Evolutionary conservation across 2,797 vertebrate genomes (phyloP), one percentile per base, ranked within the genome.

Genomic region (Malacoctenus gilli): DNA sequence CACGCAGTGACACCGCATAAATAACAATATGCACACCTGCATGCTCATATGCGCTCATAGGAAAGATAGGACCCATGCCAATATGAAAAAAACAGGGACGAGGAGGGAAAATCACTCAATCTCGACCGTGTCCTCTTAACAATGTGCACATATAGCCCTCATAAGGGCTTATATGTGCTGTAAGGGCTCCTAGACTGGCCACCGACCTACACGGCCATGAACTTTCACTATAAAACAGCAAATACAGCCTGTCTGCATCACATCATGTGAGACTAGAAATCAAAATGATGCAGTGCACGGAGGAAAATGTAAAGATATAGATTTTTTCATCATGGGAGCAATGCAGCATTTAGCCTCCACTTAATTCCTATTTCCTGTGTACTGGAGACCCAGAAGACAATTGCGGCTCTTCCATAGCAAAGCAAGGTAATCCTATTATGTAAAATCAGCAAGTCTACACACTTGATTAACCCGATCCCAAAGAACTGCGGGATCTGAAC

Each of bases 391-490:
- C 39, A 32, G 30, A 32, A 23, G 31, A 60, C 32, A 56, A 56
- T 75, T 68, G 43, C 52, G 59, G 72, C 47, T 55, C 34, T 53
- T 54, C 41, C 47, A 70, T 53, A 28, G 30, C 59, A 51, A 75
- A 65, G 53, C n/a, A 15, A 71, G 50, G 47, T 81, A 82, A 85
- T 85, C 77, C 57, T 28, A 15, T 84, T 79, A 74, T 59, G 61
- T 74, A 55, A 70, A 82, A 75, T 75, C 43, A 72, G 50, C 51
- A 64, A 70, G 67, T 70, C 68, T 66, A 37, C 70, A 80, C 36
- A 75, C 52, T 70, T 79, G 76, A 83, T 82, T 73, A 83, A 74
- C 14, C 37, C 53, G 68, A 84, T 80, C 62, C 36, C 54, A 43
- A 28, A 58, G 63, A 73, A 68, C 46, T 38, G 48, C 38, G 44